phyloP scores from a whole-genome alignment of 1,140 invertebrate species.

The Luehdorfia chinensis region DNA sequence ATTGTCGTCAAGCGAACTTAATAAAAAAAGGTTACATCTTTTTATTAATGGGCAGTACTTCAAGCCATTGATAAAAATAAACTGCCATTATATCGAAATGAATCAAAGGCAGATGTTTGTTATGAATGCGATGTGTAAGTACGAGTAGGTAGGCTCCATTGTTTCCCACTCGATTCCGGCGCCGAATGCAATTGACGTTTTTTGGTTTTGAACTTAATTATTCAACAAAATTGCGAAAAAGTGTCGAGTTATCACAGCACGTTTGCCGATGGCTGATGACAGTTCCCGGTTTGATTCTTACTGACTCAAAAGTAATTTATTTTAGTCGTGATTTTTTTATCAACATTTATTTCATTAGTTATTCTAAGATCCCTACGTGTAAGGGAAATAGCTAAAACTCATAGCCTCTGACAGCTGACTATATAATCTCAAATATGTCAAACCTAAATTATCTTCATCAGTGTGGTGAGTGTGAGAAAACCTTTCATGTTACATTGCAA shows the following conservation, averaged over 20 bases:
- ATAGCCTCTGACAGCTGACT: too few species aligned
- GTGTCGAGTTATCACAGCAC: conserved; percentile 11
- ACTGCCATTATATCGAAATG: conserved; percentile 4
- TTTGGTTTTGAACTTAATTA: conserved; percentile 62
- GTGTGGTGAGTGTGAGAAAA: too few species aligned
- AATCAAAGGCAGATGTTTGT: conserved; percentile 5
- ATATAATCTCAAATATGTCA: too few species aligned
- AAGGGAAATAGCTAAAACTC: too few species aligned
- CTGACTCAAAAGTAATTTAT: too few species aligned
- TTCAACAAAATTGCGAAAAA: conserved; percentile 54
- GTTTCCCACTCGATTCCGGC: conserved; percentile 31
- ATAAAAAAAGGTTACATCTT: background rate
- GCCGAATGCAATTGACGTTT: conserved; percentile 51
- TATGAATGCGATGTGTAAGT: background rate
- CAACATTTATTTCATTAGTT: too few species aligned
- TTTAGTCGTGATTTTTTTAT: too few species aligned
- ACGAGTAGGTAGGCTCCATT: conserved; percentile 20
- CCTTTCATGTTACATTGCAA: too few species aligned
- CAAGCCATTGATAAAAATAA: conserved; percentile 7
- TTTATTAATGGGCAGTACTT: background rate
- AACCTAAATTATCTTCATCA: too few species aligned
- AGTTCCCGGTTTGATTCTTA: conserved; percentile 25
- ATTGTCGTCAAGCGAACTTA: too few species aligned
- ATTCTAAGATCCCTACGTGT: too few species aligned
- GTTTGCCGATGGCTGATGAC: background rate